Base-by-base conservation (phyloP, 37 sponge, comb jelly and placozoan species). In the Spongilla lacustris region DNA sequence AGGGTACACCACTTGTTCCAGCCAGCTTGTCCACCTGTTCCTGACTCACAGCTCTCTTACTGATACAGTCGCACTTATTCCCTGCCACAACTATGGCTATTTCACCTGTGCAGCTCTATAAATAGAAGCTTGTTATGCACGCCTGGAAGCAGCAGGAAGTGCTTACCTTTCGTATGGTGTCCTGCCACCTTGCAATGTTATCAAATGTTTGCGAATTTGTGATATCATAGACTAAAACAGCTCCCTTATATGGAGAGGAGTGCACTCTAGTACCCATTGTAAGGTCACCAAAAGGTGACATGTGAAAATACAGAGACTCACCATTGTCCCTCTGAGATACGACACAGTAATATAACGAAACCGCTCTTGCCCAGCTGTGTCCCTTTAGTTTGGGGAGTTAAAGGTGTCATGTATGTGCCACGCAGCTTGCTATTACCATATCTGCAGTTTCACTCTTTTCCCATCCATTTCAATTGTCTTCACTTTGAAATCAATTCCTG, bases 281-380 rank as follows among this genome's bases (percentile, higher is more conserved):
- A 17, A 58, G 58, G 19, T 58, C 58, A 58, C 58, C 21, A 58
- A 58, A 17, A 17, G 4, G 58, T 17, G 11, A 58, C 14, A 58
- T 17, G 58, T 13, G 21, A 1, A 58, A 58, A 58, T 58, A 58
- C 19, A 17, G 46, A 14, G 31, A 69, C 87, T 34, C 82, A 96
- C 96, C 98, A 97, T 97, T 66, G 98, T 95, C 30, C 98, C 98
- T 76, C 98, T 77, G 89, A 95, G 95, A 83, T 97, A 97, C 26
- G 94, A 93, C 21, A 95, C 94, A 19, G 98, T 95, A 74, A 97
- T 97, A 28, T 95, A 95, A 81, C 95, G 98, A 84, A 97, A 97
- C 34, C 98, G 48, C 83, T 97, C 98, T 70, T 97, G 98, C 22
- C 97, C 97, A 77, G 97, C 97, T 2, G 97, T 96, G 78, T 96